Base-by-base conservation (phyloP, 2,113 vertebrate genomes). In the Nibea coibor region DNA sequence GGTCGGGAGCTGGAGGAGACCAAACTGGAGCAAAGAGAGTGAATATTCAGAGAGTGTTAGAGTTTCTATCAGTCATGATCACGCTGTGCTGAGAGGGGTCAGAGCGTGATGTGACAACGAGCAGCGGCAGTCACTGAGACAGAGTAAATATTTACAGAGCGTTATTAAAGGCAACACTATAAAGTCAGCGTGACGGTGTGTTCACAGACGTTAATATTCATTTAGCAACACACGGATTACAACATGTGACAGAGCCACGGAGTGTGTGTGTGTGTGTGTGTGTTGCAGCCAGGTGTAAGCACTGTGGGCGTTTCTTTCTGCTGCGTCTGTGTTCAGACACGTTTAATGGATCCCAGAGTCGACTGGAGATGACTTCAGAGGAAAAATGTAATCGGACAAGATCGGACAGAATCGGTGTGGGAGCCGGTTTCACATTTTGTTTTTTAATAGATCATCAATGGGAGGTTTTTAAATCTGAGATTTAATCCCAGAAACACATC, bases 371-470 rank as follows among this genome's bases (percentile, higher is more conserved):
- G 53, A 73, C 65, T 73, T 72, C 2, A 71, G 62, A 78, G 42
- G 83, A 89, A 35, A 78, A 91, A 91, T 87, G 90, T 61, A 26
- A 62, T 74, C 80, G 20, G 75, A 84, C 90, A 53, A 84, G 88
- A 80, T 78, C 15, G 64, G 79, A 79, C 86, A 76, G 50, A 82
- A 35, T 80, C 14, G 0, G 15, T 51, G 31, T 39, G 84, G 64
- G 70, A 75, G 70, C 1, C n/a, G 75, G 42, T 70, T 58, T 26
- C 62, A 61, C 54, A 19, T 53, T 16, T 42, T 51, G 14, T 48
- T 61, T 51, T 63, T n/a, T n/a, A 26, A 26, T 26, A 26, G 24
- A 42, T 43, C 11, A 42, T 43, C 11, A 0, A 35, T 20, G 24
- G 4, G 39, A 28, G 10, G 19, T 62, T 2, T 19, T 62, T 2